Conservation (phyloP, 1,140 invertebrate genomes). For the Eulimnadia texana region DNA sequence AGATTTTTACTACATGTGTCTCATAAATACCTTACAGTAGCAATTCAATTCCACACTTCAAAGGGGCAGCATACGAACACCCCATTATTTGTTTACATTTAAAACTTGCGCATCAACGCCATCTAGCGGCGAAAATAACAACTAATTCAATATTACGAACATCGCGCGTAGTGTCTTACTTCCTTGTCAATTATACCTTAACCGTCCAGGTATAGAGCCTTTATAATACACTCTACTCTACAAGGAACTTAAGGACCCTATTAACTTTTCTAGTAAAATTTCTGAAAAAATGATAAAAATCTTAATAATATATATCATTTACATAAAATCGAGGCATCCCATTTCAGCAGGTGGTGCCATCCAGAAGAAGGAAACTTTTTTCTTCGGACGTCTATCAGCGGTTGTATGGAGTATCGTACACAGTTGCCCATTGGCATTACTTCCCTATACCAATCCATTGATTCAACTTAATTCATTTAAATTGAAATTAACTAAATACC, state of each 20-base stretch:
- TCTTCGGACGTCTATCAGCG: constrained; percentile 16
- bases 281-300: no score
- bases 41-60: no score
- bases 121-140: no score
- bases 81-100: no score
- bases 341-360: constrained; percentile 31
- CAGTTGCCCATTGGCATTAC: constrained; percentile 11
- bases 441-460: neutral
- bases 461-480: neutral
- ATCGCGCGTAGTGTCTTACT: neutral
- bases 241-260: no score
- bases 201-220: neutral
- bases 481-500: neutral
- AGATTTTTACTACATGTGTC: no score
- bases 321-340: constrained; percentile 35
- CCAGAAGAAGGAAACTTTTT: constrained; percentile 31
- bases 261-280: no score
- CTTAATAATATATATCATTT: constrained; percentile 19
- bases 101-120: no score
- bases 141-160: no score
- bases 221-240: neutral
- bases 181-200: neutral
- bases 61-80: no score
- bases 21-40: no score
- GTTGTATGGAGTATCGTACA: constrained; percentile 20